phyloP scores from a whole-genome alignment of 2,888 invertebrate species.

The Diarsia mendica region DNA sequence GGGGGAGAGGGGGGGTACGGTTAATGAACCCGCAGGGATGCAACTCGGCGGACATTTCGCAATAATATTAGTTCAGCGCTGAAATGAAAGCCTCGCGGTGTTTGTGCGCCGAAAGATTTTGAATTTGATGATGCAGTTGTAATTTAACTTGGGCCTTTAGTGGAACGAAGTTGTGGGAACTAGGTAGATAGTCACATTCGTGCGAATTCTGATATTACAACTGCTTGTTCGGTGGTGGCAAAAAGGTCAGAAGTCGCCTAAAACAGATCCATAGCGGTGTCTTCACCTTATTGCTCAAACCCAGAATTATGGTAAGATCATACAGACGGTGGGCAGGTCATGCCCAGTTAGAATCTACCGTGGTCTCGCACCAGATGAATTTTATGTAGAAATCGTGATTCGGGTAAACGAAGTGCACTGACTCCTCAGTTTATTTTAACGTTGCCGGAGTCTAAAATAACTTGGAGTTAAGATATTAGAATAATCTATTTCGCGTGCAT shows the following conservation, averaged over 20 bases:
- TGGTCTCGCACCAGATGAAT: conserved; percentile 21
- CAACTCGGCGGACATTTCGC: conserved; percentile 78
- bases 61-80: conserved; percentile 83
- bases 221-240: neutral
- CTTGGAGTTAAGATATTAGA: neutral
- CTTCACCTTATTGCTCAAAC: neutral
- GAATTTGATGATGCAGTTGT: conserved; percentile 46
- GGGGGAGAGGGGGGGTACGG: conserved; percentile 68
- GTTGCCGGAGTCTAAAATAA: neutral
- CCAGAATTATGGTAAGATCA: conserved; percentile 7
- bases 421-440: conserved; percentile 17
- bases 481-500: neutral
- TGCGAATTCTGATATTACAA: neutral
- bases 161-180: neutral
- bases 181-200: neutral
- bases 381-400: conserved; percentile 46
- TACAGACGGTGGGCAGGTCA: conserved; percentile 17
- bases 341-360: conserved; percentile 1
- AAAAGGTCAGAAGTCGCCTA: neutral
- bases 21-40: conserved; percentile 86
- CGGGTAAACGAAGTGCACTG: conserved; percentile 16
- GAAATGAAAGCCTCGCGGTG: conserved; percentile 59
- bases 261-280: neutral
- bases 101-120: conserved; percentile 54
- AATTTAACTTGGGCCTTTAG: conserved; percentile 40